Evolutionary conservation across 2,797 vertebrate genomes (phyloP).

Genomic region (Premnoplex brunnescens): DNA sequence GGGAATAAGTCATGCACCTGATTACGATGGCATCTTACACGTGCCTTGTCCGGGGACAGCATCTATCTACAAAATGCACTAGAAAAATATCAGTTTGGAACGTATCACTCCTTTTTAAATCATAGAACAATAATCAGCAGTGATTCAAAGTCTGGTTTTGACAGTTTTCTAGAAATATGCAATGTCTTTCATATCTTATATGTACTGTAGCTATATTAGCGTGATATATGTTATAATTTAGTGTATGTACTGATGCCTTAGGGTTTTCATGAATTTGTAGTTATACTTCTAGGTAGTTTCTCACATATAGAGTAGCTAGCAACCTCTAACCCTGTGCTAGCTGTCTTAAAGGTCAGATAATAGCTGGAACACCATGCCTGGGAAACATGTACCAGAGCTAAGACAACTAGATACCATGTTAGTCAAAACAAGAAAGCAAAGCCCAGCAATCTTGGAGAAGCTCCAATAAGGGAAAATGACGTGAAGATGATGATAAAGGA

Average conservation of each 20-base stretch:
- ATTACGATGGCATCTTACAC: not conserved
- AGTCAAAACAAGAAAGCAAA: no score
- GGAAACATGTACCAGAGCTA: no score
- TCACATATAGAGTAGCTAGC: no score
- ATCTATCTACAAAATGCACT: not conserved
- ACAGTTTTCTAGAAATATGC: not conserved
- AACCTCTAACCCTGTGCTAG: no score
- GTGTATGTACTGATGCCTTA: fast-evolving
- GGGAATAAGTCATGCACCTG: not conserved
- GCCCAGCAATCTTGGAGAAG: no score
- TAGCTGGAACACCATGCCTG: no score
- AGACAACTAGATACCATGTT: no score
- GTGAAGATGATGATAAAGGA: no score
- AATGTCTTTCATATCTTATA: not conserved
- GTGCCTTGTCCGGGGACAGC: not conserved
- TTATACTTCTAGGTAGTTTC: no score
- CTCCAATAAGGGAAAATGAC: no score
- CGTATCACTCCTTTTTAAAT: not conserved
- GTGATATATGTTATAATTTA: not conserved
- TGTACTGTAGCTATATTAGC: not conserved
- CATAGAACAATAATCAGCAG: not conserved
- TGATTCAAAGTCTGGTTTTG: not conserved
- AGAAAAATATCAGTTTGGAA: not conserved
- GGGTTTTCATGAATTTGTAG: no score
- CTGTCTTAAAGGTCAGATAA: no score